Conservation (phyloP, 2,797 vertebrate species). For the Erethizon dorsatum region DNA sequence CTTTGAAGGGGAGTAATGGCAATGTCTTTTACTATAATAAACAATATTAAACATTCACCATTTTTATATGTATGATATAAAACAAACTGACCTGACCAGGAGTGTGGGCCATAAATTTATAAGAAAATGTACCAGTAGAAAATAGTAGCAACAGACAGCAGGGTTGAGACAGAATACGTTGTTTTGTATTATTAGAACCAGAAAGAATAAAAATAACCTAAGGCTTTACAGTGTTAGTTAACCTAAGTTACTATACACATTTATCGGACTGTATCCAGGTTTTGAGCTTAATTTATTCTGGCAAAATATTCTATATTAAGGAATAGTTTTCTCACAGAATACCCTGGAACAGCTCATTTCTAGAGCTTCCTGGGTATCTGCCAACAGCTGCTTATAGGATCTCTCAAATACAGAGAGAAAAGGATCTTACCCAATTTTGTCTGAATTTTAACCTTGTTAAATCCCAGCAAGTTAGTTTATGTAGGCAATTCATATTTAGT, state of each 20-base stretch:
- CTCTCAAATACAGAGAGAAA: conserved; percentile 34
- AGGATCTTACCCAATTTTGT: conserved; percentile 7
- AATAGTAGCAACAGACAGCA: conserved; percentile 19
- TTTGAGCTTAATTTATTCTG: conserved; percentile 49
- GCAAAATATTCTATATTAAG: conserved; percentile 45
- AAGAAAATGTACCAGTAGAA: conserved; percentile 10
- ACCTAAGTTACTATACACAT: not conserved
- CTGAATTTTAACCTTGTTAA: conserved; percentile 31
- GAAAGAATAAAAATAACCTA: conserved; percentile 38
- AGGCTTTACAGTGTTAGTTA: not conserved
- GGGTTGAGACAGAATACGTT: not conserved
- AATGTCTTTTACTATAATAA: not conserved
- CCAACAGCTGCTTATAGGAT: not conserved
- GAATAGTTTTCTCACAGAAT: conserved; percentile 8
- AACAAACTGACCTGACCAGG: conserved; percentile 41
- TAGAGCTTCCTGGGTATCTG: not conserved
- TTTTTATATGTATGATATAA: not conserved
- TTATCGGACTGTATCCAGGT: conserved; percentile 13
- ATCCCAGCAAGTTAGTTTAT: conserved; percentile 17
- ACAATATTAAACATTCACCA: not conserved
- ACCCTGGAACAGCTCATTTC: not conserved
- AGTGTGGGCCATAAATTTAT: not conserved
- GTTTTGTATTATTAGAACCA: conserved; percentile 26
- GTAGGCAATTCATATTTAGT: conserved; percentile 52
- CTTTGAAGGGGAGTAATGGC: not conserved